Evolutionary conservation across 1,140 invertebrate genomes (phyloP).

Genomic region (Cardiocondyla obscurior): DNA sequence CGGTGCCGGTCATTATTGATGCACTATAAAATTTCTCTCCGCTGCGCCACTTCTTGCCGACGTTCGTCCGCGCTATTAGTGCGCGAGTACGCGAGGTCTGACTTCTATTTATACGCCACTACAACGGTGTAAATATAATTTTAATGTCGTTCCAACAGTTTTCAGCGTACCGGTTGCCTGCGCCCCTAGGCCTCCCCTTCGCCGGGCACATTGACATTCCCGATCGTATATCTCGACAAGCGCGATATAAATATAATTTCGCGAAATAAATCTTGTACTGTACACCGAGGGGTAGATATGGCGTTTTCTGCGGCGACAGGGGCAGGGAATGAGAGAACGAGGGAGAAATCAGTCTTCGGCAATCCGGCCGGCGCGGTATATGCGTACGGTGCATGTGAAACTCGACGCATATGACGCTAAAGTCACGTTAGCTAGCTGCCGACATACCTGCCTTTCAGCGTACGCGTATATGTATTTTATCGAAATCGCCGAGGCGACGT

Average conservation of each 20-base stretch:
- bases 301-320: too few relatives aligned
- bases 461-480: constrained; percentile 15
- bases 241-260: constrained; percentile 45
- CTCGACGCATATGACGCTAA: too few relatives aligned
- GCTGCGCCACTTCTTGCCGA: not conserved
- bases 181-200: not conserved
- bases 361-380: too few relatives aligned
- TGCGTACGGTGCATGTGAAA: too few relatives aligned
- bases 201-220: constrained; percentile 22
- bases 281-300: too few relatives aligned
- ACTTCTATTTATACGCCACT: constrained; percentile 48
- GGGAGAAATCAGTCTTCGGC: too few relatives aligned
- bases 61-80: constrained; percentile 28
- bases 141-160: constrained; percentile 39
- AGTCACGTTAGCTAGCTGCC: too few relatives aligned
- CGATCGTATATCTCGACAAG: constrained; percentile 16
- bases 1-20: constrained; percentile 47
- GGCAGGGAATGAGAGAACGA: too few relatives aligned
- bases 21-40: constrained; percentile 35
- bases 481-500: not conserved
- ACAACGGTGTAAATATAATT: constrained; percentile 50
- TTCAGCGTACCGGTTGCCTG: not conserved
- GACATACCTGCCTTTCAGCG: too few relatives aligned
- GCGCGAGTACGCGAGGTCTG: constrained; percentile 12
- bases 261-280: constrained; percentile 3